Base-by-base conservation (phyloP, 2,113 vertebrate species). In the Stictonetta naevosa region DNA sequence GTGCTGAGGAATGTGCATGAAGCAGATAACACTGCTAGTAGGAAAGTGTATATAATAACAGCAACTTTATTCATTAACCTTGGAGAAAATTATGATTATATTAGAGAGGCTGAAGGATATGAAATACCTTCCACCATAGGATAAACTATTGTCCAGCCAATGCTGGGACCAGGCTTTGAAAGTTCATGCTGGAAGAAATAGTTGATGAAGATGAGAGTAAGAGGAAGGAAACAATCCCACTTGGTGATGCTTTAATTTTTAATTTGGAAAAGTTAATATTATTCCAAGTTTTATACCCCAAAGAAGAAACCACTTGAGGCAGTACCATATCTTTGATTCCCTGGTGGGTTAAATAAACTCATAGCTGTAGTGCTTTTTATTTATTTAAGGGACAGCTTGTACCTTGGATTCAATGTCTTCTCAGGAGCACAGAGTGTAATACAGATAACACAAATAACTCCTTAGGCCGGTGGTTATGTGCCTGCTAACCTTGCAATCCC, bases 51-150 rank as follows among this genome's bases (percentile, higher is more conserved):
- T 83, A 68, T 83, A 90, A 78, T 62, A 91, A 83, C 26, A 72
- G 44, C 36, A 93, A 80, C 18, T 90, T 92, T 75, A 62, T 67
- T 96, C 83, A 87, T 95, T 97, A 96, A 93, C 77, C 69, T 78
- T 89, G 83, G 71, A 69, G 55, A 81, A 97, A 96, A 91, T 79
- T 1, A 50, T 77, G 11, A 63, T 90, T 92, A 52, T 1, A 0
- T 82, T 89, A 72, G 36, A 73, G 85, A 81, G 36, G 38, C 34
- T 63, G n/a, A 88, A 93, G 16, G 31, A 22, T 44, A 19, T 50
- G 55, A 90, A 96, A 86, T 86, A 75, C 20, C 13, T 90, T 89
- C 55, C 87, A 33, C n/a, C 19, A 22, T 31, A 0, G 0, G 33
- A 40, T 33, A 86, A 94, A 79, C 34, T 62, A 23, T 15, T 6